phyloP scores from a whole-genome alignment of 2,113 vertebrate species.

The Cyanoliseus patagonus region DNA sequence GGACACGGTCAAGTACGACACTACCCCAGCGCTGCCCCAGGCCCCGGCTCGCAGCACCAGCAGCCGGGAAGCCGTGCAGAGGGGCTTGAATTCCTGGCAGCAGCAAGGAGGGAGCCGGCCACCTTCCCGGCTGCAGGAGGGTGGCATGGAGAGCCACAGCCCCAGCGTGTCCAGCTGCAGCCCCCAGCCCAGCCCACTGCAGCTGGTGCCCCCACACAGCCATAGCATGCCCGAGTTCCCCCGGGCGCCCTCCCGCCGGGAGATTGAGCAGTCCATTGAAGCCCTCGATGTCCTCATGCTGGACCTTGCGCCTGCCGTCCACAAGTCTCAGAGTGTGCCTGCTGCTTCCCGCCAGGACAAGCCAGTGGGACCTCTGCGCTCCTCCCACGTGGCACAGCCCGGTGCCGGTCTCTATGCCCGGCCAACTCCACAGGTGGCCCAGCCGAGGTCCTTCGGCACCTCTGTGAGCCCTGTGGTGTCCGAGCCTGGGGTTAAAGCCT shows the following conservation, averaged over 20 bases:
- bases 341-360: slow-evolving; percentile 64
- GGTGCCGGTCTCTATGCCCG: slow-evolving; percentile 62
- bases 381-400: slow-evolving; percentile 82
- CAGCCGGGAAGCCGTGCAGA: slow-evolving; percentile 94
- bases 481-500: neutral
- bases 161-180: slow-evolving; percentile 55
- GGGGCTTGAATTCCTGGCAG: slow-evolving; percentile 94
- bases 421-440: slow-evolving; percentile 70
- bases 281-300: slow-evolving; percentile 94
- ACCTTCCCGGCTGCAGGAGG: slow-evolving; percentile 72
- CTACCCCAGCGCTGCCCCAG: slow-evolving; percentile 64
- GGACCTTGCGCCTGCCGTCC: slow-evolving; percentile 83
- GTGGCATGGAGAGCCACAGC: slow-evolving; percentile 47
- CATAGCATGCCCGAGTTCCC: slow-evolving; percentile 91
- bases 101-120: slow-evolving; percentile 80
- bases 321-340: slow-evolving; percentile 89
- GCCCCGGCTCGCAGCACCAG: slow-evolving; percentile 91
- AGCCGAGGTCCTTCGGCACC: slow-evolving; percentile 63
- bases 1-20: slow-evolving; percentile 36
- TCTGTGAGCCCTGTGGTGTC: neutral
- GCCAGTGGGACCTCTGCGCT: slow-evolving; percentile 67
- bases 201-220: slow-evolving; percentile 65
- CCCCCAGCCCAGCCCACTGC: slow-evolving; percentile 72
- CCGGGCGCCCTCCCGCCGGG: slow-evolving; percentile 84
- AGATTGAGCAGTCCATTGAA: slow-evolving; percentile 96